A percentile compares a stretch with the other conserved stretches of the same genome.
These are phyloP conservation scores for Noctilio leporinus DNA, from an alignment of 2,113 vertebrate genomes.

Conservation along the genomic window DNA sequence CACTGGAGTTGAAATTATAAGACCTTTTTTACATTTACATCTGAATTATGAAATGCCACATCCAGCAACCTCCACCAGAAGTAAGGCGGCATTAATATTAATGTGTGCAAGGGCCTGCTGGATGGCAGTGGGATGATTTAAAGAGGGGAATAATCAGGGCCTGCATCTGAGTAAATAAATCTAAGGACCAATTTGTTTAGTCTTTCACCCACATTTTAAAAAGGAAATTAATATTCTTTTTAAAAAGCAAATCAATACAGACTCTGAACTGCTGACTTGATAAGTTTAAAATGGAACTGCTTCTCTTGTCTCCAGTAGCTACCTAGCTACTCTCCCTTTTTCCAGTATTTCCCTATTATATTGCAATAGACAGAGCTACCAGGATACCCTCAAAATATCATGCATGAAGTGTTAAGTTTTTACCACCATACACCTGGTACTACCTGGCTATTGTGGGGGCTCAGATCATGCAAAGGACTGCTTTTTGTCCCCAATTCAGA, in stretches of 20 bases:
- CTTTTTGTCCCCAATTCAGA: neutral
- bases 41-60: conserved; percentile 74
- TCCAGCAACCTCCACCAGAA: conserved; percentile 58
- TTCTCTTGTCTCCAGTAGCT: conserved; percentile 36
- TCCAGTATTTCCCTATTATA: neutral
- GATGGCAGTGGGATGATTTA: conserved; percentile 72
- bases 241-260: conserved; percentile 62
- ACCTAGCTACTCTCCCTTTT: neutral
- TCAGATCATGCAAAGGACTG: neutral
- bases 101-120: conserved; percentile 58
- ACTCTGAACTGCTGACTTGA: conserved; percentile 65
- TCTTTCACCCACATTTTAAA: conserved; percentile 58
- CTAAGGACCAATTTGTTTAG: conserved; percentile 69
- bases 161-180: conserved; percentile 76
- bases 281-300: conserved; percentile 59
- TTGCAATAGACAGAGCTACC: neutral
- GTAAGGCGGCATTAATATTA: conserved; percentile 75
- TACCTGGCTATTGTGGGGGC: neutral
- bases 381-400: neutral
- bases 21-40: conserved; percentile 67
- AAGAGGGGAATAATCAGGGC: conserved; percentile 67
- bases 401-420: neutral
- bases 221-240: conserved; percentile 67
- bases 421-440: neutral
- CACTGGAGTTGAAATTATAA: neutral